These are phyloP conservation scores for Crotalus adamanteus DNA, from an alignment of 2,797 vertebrate species.

Conservation along the genomic window DNA sequence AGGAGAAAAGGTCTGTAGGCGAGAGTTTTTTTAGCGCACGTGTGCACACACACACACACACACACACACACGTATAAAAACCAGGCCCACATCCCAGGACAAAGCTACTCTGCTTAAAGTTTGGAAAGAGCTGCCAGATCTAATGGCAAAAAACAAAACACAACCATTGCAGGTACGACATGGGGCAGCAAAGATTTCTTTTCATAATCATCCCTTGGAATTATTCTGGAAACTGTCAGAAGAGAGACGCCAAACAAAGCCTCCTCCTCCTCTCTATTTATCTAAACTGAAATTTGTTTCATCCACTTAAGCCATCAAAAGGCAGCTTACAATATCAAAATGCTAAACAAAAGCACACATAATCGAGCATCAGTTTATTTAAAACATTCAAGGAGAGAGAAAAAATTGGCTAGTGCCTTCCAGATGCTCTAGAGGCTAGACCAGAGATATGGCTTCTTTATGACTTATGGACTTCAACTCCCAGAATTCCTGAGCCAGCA, in stretches of 20 bases:
- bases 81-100: not conserved
- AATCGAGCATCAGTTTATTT: not conserved
- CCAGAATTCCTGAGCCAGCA: not conserved
- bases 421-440: not conserved
- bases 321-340: not conserved
- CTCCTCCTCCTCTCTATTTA: not conserved
- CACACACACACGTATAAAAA: not conserved
- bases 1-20: not conserved
- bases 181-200: not conserved
- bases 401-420: not conserved
- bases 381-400: not conserved
- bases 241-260: not conserved
- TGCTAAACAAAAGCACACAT: not conserved
- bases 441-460: not conserved
- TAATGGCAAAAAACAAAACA: not conserved
- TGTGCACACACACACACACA: no score
- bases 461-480: not conserved
- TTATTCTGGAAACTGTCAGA: not conserved
- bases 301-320: not conserved
- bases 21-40: not conserved
- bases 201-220: not conserved
- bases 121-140: not conserved
- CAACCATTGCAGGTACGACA: not conserved
- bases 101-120: not conserved
- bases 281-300: not conserved